Base-by-base conservation (phyloP, 2,797 vertebrate species). In the Sebastolobus altivelis region DNA sequence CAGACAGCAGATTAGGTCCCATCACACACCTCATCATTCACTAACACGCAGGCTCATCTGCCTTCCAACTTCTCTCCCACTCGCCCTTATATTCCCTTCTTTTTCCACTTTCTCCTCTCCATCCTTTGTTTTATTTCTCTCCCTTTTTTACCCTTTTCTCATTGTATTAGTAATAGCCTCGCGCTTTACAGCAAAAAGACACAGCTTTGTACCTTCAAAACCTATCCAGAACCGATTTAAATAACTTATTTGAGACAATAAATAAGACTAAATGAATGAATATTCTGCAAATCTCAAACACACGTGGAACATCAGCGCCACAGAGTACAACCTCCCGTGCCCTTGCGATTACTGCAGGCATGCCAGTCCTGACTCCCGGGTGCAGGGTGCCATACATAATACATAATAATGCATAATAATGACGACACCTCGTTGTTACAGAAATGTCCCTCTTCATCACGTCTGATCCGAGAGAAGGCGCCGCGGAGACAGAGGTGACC, bases 21-120 rank as follows among this genome's bases (percentile, higher is more conserved):
- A 92, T 92, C 89, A 87, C 90, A 92, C 81, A 91, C 82, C 87
- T 90, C 90, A 91, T 93, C 87, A 93, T 90, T 91, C 89, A 90
- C 84, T 74, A 87, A 88, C 87, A 89, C 66, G 13, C 79, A 85
- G n/a, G 75, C 76, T 87, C 87, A 80, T 86, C 71, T 80, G 72
- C 72, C 75, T 77, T 77, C 75, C 55, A 62, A 62, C 78, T 90
- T 46, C 75, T 73, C 65, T 78, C 72, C 58, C 33, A 35, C 72
- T 76, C 63, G 3, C 27, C 40, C 77, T 70, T 43, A 59, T 8
- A 73, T 60, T 56, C 55, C 16, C 14, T 66, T 69, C 29, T 79
- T 80, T 80, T 35, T 40, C 29, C 29, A 25, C 43, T 27, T 75
- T 74, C 43, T 14, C 61, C 12, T 76, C 8, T 35, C 18, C 38